phyloP scores from a whole-genome alignment of 2,888 invertebrate species.

The Scaptomyza parva region DNA sequence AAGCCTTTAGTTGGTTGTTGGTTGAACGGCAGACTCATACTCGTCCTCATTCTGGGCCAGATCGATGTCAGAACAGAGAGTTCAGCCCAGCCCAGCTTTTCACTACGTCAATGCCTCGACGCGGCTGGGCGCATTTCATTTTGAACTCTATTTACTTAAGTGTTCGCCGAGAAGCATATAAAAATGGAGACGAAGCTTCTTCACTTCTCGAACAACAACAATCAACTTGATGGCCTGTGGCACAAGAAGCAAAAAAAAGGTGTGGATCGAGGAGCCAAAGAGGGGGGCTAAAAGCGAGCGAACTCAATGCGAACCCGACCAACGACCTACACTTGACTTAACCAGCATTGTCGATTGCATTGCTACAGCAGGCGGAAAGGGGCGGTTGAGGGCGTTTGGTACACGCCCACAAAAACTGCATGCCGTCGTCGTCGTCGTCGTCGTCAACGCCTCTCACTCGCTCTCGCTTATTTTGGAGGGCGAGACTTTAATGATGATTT shows the following conservation, averaged over 20 bases:
- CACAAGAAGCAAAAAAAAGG: conserved; percentile 12
- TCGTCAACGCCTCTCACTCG: conserved; percentile 56
- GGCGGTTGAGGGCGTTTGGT: neutral
- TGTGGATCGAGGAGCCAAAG: neutral
- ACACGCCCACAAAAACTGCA: conserved; percentile 61
- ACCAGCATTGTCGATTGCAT: conserved; percentile 82
- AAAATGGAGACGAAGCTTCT: conserved; percentile 51
- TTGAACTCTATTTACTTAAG: conserved; percentile 78
- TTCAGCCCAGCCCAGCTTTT: conserved; percentile 51
- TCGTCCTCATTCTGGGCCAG: conserved; percentile 43
- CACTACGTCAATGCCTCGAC: conserved; percentile 55
- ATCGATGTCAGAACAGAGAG: conserved; percentile 71
- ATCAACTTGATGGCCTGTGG: conserved; percentile 57
- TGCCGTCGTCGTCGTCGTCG: conserved; percentile 17
- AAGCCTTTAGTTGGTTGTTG: conserved; percentile 51
- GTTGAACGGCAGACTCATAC: neutral
- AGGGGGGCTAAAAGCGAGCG: neutral
- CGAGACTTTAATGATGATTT: conserved; percentile 82
- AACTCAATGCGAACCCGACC: conserved; percentile 70
- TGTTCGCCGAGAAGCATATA: conserved; percentile 63
- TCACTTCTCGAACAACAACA: conserved; percentile 53
- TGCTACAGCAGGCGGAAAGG: conserved; percentile 7
- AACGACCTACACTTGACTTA: conserved; percentile 83
- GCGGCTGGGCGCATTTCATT: conserved; percentile 76
- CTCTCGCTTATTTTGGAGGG: conserved; percentile 29